Conservation (phyloP, 2,888 invertebrate species). For the Melieria omissa region DNA sequence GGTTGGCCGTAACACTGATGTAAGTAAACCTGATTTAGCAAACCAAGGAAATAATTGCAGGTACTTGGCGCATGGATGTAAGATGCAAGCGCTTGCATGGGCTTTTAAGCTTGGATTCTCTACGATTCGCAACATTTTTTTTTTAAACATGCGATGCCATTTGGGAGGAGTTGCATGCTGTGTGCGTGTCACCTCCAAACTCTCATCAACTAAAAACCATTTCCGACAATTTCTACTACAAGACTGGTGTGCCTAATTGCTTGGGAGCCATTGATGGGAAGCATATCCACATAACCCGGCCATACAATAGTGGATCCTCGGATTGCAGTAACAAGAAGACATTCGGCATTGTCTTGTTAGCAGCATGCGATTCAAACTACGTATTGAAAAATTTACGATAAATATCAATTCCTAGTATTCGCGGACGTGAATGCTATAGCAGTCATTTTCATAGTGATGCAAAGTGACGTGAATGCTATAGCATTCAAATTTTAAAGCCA, state of each 20-base stretch:
- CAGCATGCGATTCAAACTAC: conserved; percentile 21
- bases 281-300: conserved; percentile 22
- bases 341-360: conserved; percentile 36
- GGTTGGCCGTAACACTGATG: conserved; percentile 23
- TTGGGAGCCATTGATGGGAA: conserved; percentile 28
- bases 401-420: no score
- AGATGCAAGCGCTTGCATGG: conserved; percentile 25
- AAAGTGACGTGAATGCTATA: no score
- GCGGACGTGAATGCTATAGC: no score
- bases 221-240: conserved; percentile 16
- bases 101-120: conserved; percentile 22
- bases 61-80: conserved; percentile 21
- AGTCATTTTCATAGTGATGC: no score
- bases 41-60: conserved; percentile 7
- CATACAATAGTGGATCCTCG: conserved; percentile 22
- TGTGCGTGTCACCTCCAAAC: conserved; percentile 19
- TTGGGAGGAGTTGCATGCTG: conserved; percentile 19
- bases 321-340: conserved; percentile 30
- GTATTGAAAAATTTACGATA: no score
- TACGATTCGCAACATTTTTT: conserved; percentile 19
- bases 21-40: conserved; percentile 7
- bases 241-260: conserved; percentile 29
- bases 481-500: no score
- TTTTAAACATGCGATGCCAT: conserved; percentile 19
- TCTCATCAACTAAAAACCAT: conserved; percentile 5